Evolutionary conservation across 2,113 vertebrate species (phyloP).

Genomic region (Lipophrys pholis): DNA sequence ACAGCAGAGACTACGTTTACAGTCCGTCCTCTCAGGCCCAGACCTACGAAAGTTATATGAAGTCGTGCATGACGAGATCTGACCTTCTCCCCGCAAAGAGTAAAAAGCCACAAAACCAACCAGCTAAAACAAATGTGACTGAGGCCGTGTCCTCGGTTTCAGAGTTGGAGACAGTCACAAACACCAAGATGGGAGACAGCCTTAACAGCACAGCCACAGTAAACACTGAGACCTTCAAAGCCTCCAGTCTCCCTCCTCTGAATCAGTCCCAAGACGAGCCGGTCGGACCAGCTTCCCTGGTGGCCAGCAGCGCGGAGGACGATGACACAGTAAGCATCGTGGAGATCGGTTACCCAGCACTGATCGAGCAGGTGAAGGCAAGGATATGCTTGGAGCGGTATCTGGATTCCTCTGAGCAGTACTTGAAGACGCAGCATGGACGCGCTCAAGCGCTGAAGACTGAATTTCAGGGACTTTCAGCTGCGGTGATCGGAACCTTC

Average conservation of each 20-base stretch:
- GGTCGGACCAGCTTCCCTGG: conserved; percentile 14
- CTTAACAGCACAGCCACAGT: conserved; percentile 20
- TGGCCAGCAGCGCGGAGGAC: neutral
- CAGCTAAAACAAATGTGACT: neutral
- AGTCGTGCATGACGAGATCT: conserved; percentile 67
- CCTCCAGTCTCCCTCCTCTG: neutral
- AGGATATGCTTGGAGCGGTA: conserved; percentile 78
- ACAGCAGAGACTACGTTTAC: conserved; percentile 68
- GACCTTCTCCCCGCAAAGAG: conserved; percentile 64
- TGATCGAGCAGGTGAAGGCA: conserved; percentile 80
- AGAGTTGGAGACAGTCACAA: neutral
- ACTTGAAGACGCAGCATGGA: conserved; percentile 24
- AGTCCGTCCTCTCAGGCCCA: conserved; percentile 2
- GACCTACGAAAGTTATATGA: conserved; percentile 66
- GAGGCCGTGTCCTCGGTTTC: neutral
- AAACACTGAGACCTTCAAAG: neutral
- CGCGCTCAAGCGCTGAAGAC: conserved; percentile 20
- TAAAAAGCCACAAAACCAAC: neutral
- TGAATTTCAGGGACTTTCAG: conserved; percentile 11
- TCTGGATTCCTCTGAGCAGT: conserved; percentile 70
- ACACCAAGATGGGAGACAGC: neutral
- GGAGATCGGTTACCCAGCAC: conserved; percentile 82
- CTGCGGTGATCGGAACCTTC: conserved; percentile 9
- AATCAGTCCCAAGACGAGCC: conserved; percentile 1
- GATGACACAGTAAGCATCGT: conserved; percentile 78